Evolutionary conservation across 2,797 vertebrate genomes (phyloP).

Genomic region (Microctenopoma steveboyesi): DNA sequence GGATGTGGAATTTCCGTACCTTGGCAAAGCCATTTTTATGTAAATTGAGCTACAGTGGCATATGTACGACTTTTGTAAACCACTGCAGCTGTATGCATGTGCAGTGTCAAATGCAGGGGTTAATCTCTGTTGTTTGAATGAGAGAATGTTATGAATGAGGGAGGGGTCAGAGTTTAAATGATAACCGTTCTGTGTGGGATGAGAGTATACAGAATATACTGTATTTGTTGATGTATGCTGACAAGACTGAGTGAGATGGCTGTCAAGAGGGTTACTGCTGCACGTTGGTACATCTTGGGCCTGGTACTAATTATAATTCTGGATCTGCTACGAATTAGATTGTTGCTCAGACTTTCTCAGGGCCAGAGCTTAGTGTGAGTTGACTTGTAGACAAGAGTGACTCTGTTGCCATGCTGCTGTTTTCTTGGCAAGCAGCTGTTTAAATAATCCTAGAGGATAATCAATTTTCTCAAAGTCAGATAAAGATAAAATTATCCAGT

Average conservation of each 20-base stretch:
- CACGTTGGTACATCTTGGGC: constrained; percentile 28
- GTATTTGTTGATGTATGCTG: constrained; percentile 32
- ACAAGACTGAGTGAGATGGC: constrained; percentile 16
- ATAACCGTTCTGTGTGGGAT: too few species aligned
- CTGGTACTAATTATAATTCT: constrained; percentile 63
- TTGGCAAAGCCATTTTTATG: too few species aligned
- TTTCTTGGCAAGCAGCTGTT: constrained; percentile 9
- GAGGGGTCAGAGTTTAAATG: too few species aligned
- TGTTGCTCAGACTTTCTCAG: constrained; percentile 48
- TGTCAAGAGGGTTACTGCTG: constrained; percentile 13
- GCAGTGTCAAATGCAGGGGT: too few species aligned
- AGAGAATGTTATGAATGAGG: too few species aligned
- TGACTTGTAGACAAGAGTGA: constrained; percentile 22
- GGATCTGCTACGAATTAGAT: constrained; percentile 63
- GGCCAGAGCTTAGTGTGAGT: constrained; percentile 29
- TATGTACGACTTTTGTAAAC: too few species aligned
- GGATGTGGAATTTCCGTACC: too few species aligned
- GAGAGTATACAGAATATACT: background rate
- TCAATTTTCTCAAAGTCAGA: too few species aligned
- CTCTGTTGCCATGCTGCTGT: background rate
- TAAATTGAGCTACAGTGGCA: too few species aligned
- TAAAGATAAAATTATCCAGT: background rate
- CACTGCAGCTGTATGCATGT: too few species aligned
- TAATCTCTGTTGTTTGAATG: too few species aligned
- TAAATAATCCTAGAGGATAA: constrained; percentile 2